These are phyloP conservation scores for Bruchidius siliquastri DNA, from an alignment of 2,888 invertebrate species.

Conservation along the genomic window DNA sequence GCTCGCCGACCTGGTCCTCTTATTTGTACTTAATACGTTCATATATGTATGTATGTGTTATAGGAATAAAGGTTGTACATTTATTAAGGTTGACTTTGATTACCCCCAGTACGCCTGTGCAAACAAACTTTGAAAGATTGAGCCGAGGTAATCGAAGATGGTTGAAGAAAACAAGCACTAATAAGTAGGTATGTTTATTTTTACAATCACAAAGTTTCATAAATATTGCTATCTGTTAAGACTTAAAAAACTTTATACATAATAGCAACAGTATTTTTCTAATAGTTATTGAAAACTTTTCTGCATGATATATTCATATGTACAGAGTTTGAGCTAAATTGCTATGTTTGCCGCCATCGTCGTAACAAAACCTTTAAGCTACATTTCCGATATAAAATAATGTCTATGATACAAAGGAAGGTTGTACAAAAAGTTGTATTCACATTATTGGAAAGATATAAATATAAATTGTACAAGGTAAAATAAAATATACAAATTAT, in stretches of 20 bases:
- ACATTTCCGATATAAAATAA: conserved; percentile 14
- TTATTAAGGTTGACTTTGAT: not conserved
- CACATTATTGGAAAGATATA: conserved; percentile 6
- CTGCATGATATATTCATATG: conserved; percentile 43
- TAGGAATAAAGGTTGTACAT: not conserved
- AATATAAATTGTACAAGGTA: conserved; percentile 14
- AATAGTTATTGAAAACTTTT: conserved; percentile 44
- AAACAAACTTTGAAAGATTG: too few species aligned
- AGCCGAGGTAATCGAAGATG: too few species aligned
- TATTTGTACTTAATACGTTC: not conserved
- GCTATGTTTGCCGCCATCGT: conserved; percentile 13
- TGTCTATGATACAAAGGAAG: conserved; percentile 10
- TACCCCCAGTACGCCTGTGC: too few species aligned
- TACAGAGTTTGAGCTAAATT: conserved; percentile 45
- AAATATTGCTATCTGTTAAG: conserved; percentile 49
- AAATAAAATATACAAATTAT: conserved; percentile 4
- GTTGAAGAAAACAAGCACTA: too few species aligned
- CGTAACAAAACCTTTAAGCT: conserved; percentile 2
- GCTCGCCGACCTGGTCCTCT: not conserved
- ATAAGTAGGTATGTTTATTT: conserved; percentile 38
- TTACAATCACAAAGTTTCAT: conserved; percentile 50
- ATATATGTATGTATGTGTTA: not conserved
- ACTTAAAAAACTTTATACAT: conserved; percentile 47
- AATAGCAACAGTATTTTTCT: conserved; percentile 45
- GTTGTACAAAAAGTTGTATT: conserved; percentile 2